A percentile compares a stretch with the other conserved stretches of the same genome.
Evolutionary conservation across 2,113 vertebrate genomes (phyloP).

Genomic region (Conger conger): DNA sequence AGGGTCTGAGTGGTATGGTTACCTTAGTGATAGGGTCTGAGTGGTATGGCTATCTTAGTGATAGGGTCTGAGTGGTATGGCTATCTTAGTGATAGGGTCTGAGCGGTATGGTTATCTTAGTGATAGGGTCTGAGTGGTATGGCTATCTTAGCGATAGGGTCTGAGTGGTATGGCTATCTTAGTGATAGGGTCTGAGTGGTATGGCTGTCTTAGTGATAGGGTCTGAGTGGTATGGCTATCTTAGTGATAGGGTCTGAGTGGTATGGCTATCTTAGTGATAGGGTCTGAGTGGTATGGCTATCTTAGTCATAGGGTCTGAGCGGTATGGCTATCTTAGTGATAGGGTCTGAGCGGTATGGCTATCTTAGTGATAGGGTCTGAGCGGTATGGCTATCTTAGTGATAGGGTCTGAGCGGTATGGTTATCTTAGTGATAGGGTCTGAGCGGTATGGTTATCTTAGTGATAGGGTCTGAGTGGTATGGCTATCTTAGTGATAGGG

Average conservation of each 20-base stretch:
- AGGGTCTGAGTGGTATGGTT: background rate
- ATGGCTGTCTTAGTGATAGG: no score
- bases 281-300: background rate
- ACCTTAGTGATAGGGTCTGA: no score
- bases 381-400: background rate
- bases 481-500: no score
- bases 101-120: background rate
- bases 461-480: background rate
- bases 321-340: slow-evolving; percentile 81
- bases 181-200: background rate
- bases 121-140: no score
- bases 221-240: slow-evolving; percentile 61
- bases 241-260: slow-evolving; percentile 73
- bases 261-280: no score
- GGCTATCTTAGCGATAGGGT: slow-evolving; percentile 87
- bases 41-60: slow-evolving; percentile 79
- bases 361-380: background rate
- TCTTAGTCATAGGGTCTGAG: no score
- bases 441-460: no score
- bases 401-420: no score
- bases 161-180: no score
- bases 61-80: no score
- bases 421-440: slow-evolving; percentile 87
- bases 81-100: background rate
- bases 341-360: no score